Base-by-base conservation (phyloP, 2,797 vertebrate genomes). In the Erpetoichthys calabaricus region DNA sequence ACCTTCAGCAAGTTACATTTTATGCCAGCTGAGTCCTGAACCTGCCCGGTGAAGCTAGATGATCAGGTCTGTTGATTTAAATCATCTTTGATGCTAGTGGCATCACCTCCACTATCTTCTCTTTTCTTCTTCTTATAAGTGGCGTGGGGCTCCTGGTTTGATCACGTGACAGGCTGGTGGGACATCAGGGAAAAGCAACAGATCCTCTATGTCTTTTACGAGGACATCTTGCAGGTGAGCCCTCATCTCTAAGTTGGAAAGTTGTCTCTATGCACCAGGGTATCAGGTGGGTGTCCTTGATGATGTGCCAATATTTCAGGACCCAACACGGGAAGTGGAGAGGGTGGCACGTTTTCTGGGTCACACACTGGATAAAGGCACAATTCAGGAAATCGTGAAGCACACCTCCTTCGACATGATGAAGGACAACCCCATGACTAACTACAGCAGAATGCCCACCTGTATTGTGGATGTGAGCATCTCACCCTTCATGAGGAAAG, bases 401-500 rank as follows among this genome's bases (percentile, higher is more conserved):
- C 82, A 90, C 57, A 94, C 92, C 0, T 89, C 90, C 9, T 97
- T 96, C 3, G 78, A 88, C 60, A 60, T 49, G 59, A 94, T 96
- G 94, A 89, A 91, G 65, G 76, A 88, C 51, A 95, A 94, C 59
- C 88, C 84, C 0, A 74, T 87, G 81, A 74, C 88, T 62, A 97
- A 97, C 78, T 95, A 90, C 60, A 77, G 65, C 44, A 82, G 64
- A 58, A 0, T 87, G 7, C 84, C 90, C 1, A 51, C 56, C 0
- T 1, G 3, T 0, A 0, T 93, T 8, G 81, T 94, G 68, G 84
- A 95, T 63, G 78, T 86, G 0, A 53, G 74, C 7, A 55, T 87
- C 63, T 92, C 85, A 5, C 8, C 80, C 8, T 97, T 96, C 72
- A 97, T 96, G 91, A 87, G 88, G 71, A 96, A 97, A 87, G 91